Evolutionary conservation across 2,113 vertebrate genomes (phyloP).

Genomic region (Alectura lathami): DNA sequence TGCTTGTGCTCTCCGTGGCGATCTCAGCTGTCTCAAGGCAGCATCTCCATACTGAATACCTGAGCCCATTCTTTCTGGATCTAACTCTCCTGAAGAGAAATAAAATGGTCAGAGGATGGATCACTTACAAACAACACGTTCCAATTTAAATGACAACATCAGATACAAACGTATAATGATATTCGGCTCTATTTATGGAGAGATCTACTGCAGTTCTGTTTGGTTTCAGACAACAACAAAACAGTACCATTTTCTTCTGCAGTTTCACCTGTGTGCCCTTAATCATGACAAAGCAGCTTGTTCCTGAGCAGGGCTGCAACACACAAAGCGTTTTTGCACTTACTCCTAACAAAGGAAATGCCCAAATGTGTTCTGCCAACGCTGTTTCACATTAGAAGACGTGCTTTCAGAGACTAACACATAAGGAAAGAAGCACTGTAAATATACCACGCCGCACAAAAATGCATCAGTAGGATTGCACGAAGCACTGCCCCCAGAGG

Average conservation of each 20-base stretch:
- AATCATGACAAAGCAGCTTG: neutral
- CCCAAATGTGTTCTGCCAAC: neutral
- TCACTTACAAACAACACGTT: neutral
- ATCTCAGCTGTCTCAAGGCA: conserved; percentile 81
- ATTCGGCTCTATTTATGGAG: neutral
- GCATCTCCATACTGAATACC: conserved; percentile 83
- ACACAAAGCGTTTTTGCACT: neutral
- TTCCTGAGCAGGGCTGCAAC: neutral
- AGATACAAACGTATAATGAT: neutral
- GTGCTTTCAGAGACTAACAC: neutral
- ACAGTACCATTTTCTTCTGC: neutral
- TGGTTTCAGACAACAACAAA: neutral
- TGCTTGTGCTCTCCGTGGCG: conserved; percentile 77
- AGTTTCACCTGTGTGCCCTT: neutral
- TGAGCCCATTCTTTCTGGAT: conserved; percentile 84
- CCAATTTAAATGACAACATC: neutral
- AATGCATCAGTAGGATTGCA: neutral
- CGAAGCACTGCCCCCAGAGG: neutral
- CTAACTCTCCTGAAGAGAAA: conserved; percentile 77
- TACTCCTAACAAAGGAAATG: neutral
- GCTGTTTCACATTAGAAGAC: neutral
- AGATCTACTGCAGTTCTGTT: neutral
- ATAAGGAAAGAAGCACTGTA: neutral
- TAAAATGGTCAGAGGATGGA: neutral
- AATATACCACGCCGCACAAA: neutral